These are phyloP conservation scores for Montipora efflorescens DNA, from an alignment of 64 coral and sea anemone genomes.

Conservation along the genomic window DNA sequence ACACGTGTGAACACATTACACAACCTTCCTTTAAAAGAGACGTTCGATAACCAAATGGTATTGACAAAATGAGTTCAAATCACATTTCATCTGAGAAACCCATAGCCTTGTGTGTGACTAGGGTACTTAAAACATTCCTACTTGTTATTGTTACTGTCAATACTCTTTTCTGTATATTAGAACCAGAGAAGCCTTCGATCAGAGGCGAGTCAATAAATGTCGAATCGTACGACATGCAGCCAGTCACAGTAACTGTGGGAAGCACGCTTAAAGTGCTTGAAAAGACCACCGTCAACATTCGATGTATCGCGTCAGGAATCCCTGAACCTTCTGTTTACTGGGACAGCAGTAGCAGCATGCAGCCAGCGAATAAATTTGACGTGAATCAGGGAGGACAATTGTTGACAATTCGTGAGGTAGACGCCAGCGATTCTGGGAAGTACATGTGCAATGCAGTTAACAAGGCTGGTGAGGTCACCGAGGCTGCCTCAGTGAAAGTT, in stretches of 20 bases:
- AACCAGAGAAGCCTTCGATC: conserved; percentile 58
- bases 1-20: too few species aligned
- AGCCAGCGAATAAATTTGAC: conserved; percentile 49
- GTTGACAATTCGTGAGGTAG: conserved; percentile 36
- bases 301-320: conserved; percentile 48
- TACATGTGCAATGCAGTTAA: conserved; percentile 54
- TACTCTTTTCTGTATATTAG: not conserved
- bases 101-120: not conserved
- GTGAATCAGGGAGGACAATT: conserved; percentile 23
- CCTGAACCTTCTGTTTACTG: conserved; percentile 55
- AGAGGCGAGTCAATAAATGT: conserved; percentile 5
- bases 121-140: not conserved
- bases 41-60: too few species aligned
- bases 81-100: too few species aligned
- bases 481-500: conserved; percentile 35
- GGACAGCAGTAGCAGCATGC: conserved; percentile 56
- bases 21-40: too few species aligned
- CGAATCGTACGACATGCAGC: conserved; percentile 41
- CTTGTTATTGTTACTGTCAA: not conserved
- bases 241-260: conserved; percentile 52
- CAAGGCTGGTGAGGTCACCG: conserved; percentile 28
- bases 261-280: conserved; percentile 33
- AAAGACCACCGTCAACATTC: conserved; percentile 58
- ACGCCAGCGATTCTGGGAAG: conserved; percentile 27
- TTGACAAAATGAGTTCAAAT: too few species aligned